Base-by-base conservation (phyloP, 2,888 invertebrate species). In the Disparrhopalites patrizii region DNA sequence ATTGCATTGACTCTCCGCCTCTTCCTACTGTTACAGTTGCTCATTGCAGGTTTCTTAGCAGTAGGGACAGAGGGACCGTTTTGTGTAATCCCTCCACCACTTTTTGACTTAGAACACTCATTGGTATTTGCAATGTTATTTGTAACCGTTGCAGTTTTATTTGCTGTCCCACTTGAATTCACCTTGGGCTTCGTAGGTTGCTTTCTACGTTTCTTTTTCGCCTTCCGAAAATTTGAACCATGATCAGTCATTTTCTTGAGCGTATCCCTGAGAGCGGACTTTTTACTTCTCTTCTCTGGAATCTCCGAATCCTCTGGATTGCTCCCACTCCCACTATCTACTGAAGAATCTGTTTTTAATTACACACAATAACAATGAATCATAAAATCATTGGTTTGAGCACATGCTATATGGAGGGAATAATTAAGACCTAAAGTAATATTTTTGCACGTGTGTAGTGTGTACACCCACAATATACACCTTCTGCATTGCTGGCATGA, bases 201-300 rank as follows among this genome's bases (percentile, higher is more conserved):
- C 36, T 65, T 63, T 62, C 68, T 71, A 10, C 65, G 60, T 62
- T 70, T 72, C 51, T 66, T 68, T 62, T 73, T 73, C 0, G 38
- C 38, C 62, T 57, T 40, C 31, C 33, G 31, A 36, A 61, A 50
- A 47, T 30, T 36, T 38, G 54, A 30, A 30, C 50, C 65, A 13
- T 66, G 27, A 38, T 73, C 72, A 33, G 71, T 70, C 3, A 72
- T 50, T 55, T 71, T 73, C 56, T 74, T 68, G 15, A 73, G 66
- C 1, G 70, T 69, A 52, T 75, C 73, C 30, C 70, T 51, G 5
- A 71, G 61, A 0, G 73, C 67, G 2, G 71, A 70, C 30, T 66
- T 69, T 38, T 55, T 64, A 1, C 52, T n/a, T 7, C n/a, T n/a
- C n/a, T n/a, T n/a, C n/a, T n/a, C n/a, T n/a, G n/a, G n/a, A n/a